Base-by-base conservation (phyloP, 1,140 invertebrate genomes). In the Cotesia chilonis region DNA sequence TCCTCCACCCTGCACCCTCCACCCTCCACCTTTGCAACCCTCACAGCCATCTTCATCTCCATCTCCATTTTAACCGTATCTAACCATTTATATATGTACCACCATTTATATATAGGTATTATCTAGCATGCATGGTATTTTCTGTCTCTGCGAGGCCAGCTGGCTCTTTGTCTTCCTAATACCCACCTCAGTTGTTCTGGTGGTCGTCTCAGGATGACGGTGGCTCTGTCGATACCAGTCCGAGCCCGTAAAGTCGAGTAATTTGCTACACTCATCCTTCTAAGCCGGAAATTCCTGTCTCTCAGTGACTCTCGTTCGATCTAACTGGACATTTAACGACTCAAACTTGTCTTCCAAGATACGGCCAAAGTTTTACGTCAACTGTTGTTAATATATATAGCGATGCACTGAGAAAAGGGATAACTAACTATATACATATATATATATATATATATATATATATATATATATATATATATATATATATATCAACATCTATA, bases 271-370 rank as follows among this genome's bases (percentile, higher is more conserved):
- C 41, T 47, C 41, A 47, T 59, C 20, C 57, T 28, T 20, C 20
- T 20, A 59, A 59, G 20, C 57, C 57, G 57, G 57, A 59, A 59
- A 59, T 20, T 59, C 57, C 20, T 20, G 57, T 17, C 57, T 59
- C 17, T 20, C 20, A 28, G 54, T 59, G 41, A 47, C 41, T 47
- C 41, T 59, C 57, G 57, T 20, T 61, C 20, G 28, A 52, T 17
- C 60, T 10, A 61, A 38, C 51, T 64, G 70, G 70, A 71, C 63
- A 71, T 66, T 65, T 71, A 71, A 66, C 64, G 63, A 47, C 47
- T 52, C 12, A 36, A 71, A 71, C 69, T 71, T 71, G 69, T 71
- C 69, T 61, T 36, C 51, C 41, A 10, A 54, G 69, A 64, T 63
- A 71, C 41, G 41, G 10, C 41, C 6, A 47, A 63, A 71, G 54